phyloP scores from a whole-genome alignment of 1,140 invertebrate genomes.

The Lordiphosa collinella region DNA sequence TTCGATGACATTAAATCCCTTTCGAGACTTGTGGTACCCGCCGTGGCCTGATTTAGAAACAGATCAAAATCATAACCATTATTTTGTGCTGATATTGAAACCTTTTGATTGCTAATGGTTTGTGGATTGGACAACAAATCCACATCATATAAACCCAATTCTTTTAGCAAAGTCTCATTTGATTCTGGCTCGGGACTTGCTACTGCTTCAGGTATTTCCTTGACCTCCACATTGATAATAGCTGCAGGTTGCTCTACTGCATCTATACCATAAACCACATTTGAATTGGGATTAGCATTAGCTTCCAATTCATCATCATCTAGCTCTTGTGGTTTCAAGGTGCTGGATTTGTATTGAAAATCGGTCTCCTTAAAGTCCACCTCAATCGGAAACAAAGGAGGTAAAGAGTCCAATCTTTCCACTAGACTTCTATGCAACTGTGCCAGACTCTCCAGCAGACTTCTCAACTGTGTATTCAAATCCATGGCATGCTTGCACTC shows the following conservation, averaged over 20 bases:
- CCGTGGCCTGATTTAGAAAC: constrained; percentile 61
- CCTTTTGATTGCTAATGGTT: constrained; percentile 67
- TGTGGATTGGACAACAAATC: constrained; percentile 67
- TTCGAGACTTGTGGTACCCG: constrained; percentile 52
- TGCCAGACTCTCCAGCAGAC: constrained; percentile 89
- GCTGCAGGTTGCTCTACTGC: constrained; percentile 65
- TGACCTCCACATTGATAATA: constrained; percentile 53
- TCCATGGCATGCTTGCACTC: constrained; percentile 99
- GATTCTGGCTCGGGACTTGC: constrained; percentile 1
- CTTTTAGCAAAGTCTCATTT: constrained; percentile 65
- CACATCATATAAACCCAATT: constrained; percentile 66
- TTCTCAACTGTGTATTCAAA: constrained; percentile 90
- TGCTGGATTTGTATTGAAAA: constrained; percentile 91
- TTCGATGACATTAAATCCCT: constrained; percentile 68
- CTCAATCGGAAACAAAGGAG: constrained; percentile 96
- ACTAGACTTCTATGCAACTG: constrained; percentile 86
- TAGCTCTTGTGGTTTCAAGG: constrained; percentile 80
- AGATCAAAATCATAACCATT: constrained; percentile 70
- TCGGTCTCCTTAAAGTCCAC: constrained; percentile 95
- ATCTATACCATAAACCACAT: constrained; percentile 63
- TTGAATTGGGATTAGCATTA: constrained; percentile 22
- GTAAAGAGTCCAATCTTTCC: constrained; percentile 85
- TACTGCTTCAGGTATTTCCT: constrained; percentile 7
- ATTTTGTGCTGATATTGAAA: constrained; percentile 64
- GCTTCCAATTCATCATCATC: constrained; percentile 80